Conservation (phyloP, 37 sponge, comb jelly and placozoan species). For the Mnemiopsis leidyi region DNA sequence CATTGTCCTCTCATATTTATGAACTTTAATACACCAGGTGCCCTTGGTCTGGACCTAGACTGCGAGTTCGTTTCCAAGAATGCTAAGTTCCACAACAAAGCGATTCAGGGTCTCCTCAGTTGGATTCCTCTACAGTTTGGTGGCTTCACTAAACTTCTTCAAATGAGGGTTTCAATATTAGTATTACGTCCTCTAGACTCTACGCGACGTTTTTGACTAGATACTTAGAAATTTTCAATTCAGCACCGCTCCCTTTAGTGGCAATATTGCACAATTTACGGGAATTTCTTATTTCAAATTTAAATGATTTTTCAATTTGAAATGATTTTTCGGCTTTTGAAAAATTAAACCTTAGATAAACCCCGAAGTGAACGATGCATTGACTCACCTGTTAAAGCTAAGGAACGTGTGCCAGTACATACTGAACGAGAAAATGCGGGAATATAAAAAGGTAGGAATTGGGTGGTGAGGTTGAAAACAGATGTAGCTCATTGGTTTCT, state of each 20-base stretch:
- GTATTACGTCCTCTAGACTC: too few species aligned
- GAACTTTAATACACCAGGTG: too few species aligned
- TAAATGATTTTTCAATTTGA: too few species aligned
- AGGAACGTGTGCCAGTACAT: neutral
- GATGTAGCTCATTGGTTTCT: too few species aligned
- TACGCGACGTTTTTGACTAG: too few species aligned
- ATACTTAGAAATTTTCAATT: too few species aligned
- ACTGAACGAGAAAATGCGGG: neutral
- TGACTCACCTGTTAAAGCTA: neutral
- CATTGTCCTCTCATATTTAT: too few species aligned
- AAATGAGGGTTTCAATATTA: neutral
- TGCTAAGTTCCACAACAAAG: slow-evolving; percentile 27
- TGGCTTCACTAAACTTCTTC: neutral
- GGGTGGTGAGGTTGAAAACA: neutral
- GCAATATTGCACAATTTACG: too few species aligned
- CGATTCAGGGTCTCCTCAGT: neutral
- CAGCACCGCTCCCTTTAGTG: too few species aligned
- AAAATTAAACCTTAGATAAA: too few species aligned
- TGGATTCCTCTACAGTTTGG: slow-evolving; percentile 9
- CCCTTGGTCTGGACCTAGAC: slow-evolving; percentile 8
- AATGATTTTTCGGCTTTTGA: too few species aligned
- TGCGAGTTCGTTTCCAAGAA: neutral
- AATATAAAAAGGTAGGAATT: neutral
- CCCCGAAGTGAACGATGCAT: neutral
- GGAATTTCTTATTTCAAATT: too few species aligned